Base-by-base conservation (phyloP, 2,797 vertebrate genomes). In the Linurgus olivaceus region DNA sequence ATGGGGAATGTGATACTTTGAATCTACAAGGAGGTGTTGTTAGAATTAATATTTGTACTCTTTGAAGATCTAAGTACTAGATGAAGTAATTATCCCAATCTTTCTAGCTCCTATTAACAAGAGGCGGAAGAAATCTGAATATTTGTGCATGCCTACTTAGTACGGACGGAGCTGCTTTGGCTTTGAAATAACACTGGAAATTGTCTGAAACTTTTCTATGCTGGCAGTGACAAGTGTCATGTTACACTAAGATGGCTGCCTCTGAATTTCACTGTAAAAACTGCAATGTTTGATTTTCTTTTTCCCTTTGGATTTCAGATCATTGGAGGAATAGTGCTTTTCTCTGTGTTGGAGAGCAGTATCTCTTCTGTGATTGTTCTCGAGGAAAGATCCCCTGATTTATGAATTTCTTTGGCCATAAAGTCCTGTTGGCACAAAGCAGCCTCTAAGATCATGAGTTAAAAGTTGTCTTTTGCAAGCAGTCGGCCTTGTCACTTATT, bases 161-260 rank as follows among this genome's bases (percentile, higher is more conserved):
- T 33, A 24, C 0, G 0, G 17, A 16, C 52, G 55, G 63, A 35
- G 35, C 2, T 1, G 18, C 2, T 51, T 71, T 76, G 63, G 29
- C 38, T 54, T 87, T 50, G 35, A 62, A n/a, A 23, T 40, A 18
- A 23, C 14, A 2, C 20, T 88, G 61, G 57, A 24, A 72, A 68
- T 26, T 28, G 75, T 66, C 24, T 68, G 7, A 83, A 86, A 81
- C 44, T 92, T 88, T 37, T 11, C 15, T 3, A 13, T 50, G 81
- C 61, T 91, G 92, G 31, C 57, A 40, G 6, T 77, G 84, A 67
- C 74, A 68, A 74, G 61, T 83, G 84, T 29, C 88, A 71, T 5
- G n/a, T 85, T 55, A 2, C 25, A 19, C 21, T 70, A 82, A 94
- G 57, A 92, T 94, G 95, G 76, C 90, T 94, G 82, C 88, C 62